Conservation (phyloP, 2,113 vertebrate genomes). For the human region DNA sequence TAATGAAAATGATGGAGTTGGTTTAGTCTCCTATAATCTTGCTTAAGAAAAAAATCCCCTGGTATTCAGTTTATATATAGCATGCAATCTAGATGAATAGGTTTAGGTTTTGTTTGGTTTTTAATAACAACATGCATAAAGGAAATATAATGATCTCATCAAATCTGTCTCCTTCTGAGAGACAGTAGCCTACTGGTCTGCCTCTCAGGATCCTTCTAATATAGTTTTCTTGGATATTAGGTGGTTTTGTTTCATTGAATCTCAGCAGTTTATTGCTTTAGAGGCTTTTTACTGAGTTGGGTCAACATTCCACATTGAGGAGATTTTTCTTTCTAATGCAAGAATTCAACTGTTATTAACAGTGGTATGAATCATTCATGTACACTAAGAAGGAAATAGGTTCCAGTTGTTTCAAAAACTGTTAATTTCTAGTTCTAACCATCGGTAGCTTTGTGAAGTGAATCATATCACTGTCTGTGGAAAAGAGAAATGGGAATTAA, state of each 20-base stretch:
- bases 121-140: conserved; percentile 42
- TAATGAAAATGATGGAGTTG: conserved; percentile 32
- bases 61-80: conserved; percentile 36
- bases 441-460: background rate
- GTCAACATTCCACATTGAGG: conserved; percentile 26
- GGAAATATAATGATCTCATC: conserved; percentile 56
- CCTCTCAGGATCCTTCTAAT: conserved; percentile 29
- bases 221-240: conserved; percentile 30
- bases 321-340: conserved; percentile 48
- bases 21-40: conserved; percentile 5
- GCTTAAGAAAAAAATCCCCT: conserved; percentile 29
- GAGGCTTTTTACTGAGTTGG: conserved; percentile 29
- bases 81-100: background rate
- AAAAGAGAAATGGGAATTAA: conserved; percentile 3
- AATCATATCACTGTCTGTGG: conserved; percentile 40
- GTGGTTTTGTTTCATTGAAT: conserved; percentile 48
- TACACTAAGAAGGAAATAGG: conserved; percentile 20
- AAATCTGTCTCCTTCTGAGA: conserved; percentile 3
- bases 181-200: background rate
- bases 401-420: conserved; percentile 51
- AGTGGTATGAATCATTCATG: background rate
- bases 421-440: conserved; percentile 47
- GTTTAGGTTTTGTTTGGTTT: conserved; percentile 44
- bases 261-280: conserved; percentile 47
- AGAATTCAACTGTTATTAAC: conserved; percentile 53